A percentile compares a stretch with the other conserved stretches of the same genome.
These are phyloP conservation scores for Gymnobelideus leadbeateri DNA, from an alignment of 2,113 vertebrate species.

Conservation along the genomic window DNA sequence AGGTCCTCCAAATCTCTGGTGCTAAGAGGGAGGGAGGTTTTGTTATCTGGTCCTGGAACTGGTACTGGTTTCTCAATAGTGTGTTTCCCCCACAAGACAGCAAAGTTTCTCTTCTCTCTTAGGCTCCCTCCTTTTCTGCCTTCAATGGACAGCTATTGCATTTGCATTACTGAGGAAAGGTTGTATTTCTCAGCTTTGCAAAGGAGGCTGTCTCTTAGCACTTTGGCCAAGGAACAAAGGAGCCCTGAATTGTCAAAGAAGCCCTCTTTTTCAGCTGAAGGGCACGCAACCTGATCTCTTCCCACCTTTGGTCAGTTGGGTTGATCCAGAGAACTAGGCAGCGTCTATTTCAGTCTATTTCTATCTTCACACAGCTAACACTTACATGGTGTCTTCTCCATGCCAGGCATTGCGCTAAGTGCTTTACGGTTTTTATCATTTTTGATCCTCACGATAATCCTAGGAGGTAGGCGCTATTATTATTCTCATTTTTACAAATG, in stretches of 20 bases:
- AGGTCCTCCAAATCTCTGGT: not conserved
- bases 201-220: not conserved
- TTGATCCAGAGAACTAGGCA: not conserved
- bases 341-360: too few relatives aligned
- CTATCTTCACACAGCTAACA: not conserved
- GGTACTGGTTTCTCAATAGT: not conserved
- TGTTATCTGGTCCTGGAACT: not conserved
- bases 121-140: too few relatives aligned
- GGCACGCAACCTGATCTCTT: constrained; percentile 11
- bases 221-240: not conserved
- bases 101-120: not conserved
- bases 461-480: not conserved
- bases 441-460: not conserved
- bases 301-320: not conserved
- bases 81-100: not conserved
- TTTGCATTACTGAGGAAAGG: not conserved
- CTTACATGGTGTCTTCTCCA: not conserved
- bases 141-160: not conserved
- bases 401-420: not conserved
- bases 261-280: constrained; percentile 40
- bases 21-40: not conserved
- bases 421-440: not conserved
- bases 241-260: not conserved
- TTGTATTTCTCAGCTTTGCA: not conserved
- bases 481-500: not conserved